Evolutionary conservation across 2,113 vertebrate species (phyloP).

Genomic region (Morone chrysops): DNA sequence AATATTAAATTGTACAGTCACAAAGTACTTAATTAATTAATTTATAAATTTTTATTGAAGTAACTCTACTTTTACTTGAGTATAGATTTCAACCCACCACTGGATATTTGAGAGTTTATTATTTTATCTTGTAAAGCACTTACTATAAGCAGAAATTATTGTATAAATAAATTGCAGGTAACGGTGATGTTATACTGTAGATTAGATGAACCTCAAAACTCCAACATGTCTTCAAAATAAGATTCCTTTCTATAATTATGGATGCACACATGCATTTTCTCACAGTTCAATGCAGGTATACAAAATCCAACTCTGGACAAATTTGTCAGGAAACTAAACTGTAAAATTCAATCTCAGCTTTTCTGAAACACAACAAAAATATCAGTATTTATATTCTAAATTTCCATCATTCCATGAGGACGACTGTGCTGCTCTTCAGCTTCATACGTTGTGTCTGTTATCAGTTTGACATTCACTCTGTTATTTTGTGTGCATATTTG

Average conservation of each 20-base stretch:
- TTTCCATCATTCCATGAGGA: neutral
- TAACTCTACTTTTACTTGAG: no score
- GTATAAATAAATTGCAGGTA: no score
- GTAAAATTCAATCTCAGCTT: no score
- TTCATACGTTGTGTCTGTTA: conserved; percentile 31
- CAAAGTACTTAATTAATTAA: no score
- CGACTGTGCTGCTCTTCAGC: neutral
- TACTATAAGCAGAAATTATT: no score
- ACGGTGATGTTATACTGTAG: neutral
- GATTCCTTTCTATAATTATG: neutral
- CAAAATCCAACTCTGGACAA: neutral
- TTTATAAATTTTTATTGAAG: no score
- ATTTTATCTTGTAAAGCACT: no score
- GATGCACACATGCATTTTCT: neutral
- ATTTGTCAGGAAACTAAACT: neutral
- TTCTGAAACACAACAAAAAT: neutral
- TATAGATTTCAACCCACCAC: no score
- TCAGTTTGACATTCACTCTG: conserved; percentile 45
- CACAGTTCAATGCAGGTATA: neutral
- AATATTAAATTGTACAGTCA: no score
- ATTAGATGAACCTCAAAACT: neutral
- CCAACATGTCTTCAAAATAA: neutral
- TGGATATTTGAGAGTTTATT: no score
- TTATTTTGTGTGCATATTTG: conserved; percentile 41
- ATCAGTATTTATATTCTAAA: neutral